Conservation (phyloP, 1,140 invertebrate genomes). For the Colletes latitarsis region DNA sequence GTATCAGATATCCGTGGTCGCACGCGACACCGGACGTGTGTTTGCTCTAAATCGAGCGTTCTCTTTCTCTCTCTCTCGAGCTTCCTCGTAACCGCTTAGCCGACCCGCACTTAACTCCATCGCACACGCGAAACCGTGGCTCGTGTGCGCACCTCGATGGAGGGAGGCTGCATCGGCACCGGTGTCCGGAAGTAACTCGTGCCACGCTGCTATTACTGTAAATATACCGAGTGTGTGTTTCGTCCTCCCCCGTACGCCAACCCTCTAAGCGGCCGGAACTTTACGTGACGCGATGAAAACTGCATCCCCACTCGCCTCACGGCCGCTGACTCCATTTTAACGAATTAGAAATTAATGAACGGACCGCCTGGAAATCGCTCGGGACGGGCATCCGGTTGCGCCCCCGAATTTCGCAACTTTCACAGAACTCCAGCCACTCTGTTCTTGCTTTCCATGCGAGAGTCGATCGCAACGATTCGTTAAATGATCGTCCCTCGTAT, state of each 20-base stretch:
- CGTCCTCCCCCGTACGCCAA: too few relatives aligned
- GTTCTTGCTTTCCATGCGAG: too few relatives aligned
- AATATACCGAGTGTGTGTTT: constrained; percentile 22
- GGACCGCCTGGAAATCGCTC: not conserved
- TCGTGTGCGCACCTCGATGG: not conserved
- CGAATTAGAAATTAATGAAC: constrained; percentile 17
- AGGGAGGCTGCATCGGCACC: constrained; percentile 28
- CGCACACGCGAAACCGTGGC: constrained; percentile 1
- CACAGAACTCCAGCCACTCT: too few relatives aligned
- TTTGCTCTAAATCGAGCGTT: constrained; percentile 53
- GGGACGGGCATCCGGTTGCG: not conserved
- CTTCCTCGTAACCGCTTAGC: not conserved
- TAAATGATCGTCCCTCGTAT: too few relatives aligned
- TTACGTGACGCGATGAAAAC: constrained; percentile 32
- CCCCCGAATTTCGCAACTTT: too few relatives aligned
- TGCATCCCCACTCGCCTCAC: not conserved
- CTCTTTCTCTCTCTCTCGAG: not conserved
- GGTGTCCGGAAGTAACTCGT: constrained; percentile 41
- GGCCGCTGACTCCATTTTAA: not conserved
- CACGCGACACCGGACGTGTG: constrained; percentile 39
- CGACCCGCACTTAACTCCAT: constrained; percentile 19
- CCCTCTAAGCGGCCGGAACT: constrained; percentile 7
- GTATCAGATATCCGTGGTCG: constrained; percentile 41
- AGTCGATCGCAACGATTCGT: too few relatives aligned
- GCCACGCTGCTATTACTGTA: constrained; percentile 42